Evolutionary conservation across 2,888 invertebrate genomes (phyloP).

Genomic region (Acrocyrtus sp.): DNA sequence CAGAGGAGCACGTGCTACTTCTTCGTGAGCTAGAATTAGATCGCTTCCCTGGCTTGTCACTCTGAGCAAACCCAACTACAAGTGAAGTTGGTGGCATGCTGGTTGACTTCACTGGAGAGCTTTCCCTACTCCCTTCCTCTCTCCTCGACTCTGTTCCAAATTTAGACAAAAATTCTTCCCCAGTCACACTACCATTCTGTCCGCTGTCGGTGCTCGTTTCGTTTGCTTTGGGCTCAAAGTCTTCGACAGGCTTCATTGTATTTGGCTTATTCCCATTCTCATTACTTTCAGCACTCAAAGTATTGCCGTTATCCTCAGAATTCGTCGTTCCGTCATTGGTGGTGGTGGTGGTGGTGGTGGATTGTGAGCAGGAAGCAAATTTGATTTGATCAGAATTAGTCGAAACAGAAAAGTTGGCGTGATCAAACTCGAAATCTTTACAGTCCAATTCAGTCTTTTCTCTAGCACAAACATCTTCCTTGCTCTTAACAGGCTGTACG

Average conservation of each 20-base stretch:
- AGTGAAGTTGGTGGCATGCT: not conserved
- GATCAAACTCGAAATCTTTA: conserved; percentile 24
- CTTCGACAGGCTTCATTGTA: not conserved
- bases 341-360: not conserved
- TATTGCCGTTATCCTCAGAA: not conserved
- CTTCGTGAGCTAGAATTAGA: conserved; percentile 15
- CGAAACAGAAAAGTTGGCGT: not conserved
- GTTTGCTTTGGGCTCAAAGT: not conserved
- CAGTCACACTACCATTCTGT: not conserved
- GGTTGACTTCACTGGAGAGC: conserved; percentile 2
- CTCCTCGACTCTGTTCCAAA: conserved; percentile 9
- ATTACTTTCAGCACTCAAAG: not conserved
- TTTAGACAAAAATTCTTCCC: conserved; percentile 14
- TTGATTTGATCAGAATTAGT: conserved; percentile 17
- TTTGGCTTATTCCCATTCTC: not conserved
- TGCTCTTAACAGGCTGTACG: not conserved
- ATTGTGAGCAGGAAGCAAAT: conserved; percentile 41
- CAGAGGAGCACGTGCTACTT: conserved; percentile 1
- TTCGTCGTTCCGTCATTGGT: not conserved
- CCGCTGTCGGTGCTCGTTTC: not conserved
- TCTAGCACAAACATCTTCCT: not conserved
- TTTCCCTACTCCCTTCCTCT: conserved; percentile 20
- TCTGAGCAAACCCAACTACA: not conserved
- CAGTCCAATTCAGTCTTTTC: conserved; percentile 48
- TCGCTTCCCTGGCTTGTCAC: too few species aligned